Percentiles rank a stretch among this genome's conserved stretches.
phyloP scores from a whole-genome alignment of 2,797 vertebrate species.

The Gymnodraco acuticeps region DNA sequence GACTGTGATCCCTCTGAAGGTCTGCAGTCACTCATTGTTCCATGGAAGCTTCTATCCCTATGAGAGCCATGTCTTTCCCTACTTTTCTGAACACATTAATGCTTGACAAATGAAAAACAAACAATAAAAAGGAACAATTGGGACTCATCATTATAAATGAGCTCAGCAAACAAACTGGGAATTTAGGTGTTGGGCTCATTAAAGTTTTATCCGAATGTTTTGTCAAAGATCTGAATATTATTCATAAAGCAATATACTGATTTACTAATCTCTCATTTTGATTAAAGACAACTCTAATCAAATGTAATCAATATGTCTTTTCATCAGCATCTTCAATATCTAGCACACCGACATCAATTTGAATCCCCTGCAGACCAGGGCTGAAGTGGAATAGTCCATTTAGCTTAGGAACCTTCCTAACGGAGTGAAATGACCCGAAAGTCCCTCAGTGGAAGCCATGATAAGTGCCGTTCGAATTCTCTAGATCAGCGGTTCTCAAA shows the following conservation, averaged over 20 bases:
- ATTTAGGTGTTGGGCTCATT: background rate
- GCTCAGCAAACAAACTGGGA: background rate
- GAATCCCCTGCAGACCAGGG: too few species aligned
- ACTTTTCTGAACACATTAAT: background rate
- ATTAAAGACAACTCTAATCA: background rate
- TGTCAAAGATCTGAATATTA: background rate
- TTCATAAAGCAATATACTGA: background rate
- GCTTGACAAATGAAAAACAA: background rate
- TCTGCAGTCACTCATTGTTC: background rate
- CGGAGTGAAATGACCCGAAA: too few species aligned
- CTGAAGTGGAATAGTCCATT: too few species aligned
- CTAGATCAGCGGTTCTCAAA: too few species aligned
- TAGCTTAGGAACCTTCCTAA: too few species aligned
- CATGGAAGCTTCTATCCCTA: background rate
- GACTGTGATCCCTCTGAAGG: background rate
- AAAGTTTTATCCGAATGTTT: background rate
- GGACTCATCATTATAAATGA: too few species aligned
- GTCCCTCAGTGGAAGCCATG: too few species aligned
- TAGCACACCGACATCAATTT: too few species aligned
- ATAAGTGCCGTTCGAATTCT: too few species aligned
- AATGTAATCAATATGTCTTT: too few species aligned
- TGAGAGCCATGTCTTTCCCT: background rate
- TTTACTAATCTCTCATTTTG: background rate
- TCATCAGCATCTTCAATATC: too few species aligned
- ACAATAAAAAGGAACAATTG: too few species aligned